Conservation (phyloP, 2,797 vertebrate genomes). For the Oreochromis grahami region DNA sequence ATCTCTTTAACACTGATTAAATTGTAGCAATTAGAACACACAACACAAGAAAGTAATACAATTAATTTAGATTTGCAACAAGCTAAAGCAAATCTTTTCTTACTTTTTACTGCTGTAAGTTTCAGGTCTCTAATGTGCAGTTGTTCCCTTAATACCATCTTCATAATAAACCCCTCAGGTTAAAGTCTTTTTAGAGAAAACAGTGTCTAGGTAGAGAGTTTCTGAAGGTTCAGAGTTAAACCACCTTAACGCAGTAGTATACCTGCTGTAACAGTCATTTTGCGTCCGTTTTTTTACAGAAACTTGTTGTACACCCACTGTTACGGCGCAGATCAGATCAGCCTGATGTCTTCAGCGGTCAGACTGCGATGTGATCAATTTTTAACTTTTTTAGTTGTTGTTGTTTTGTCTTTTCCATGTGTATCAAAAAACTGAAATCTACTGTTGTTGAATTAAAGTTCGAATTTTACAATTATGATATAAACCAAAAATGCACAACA, state of each 20-base stretch:
- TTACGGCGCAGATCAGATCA: not conserved
- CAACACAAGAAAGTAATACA: not conserved
- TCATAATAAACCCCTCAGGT: not conserved
- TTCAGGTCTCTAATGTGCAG: not conserved
- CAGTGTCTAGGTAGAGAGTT: rapidly evolving
- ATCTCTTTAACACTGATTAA: not conserved
- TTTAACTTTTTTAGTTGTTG: rapidly evolving
- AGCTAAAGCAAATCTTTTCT: not conserved
- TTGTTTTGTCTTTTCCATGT: not conserved
- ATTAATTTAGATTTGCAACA: rapidly evolving
- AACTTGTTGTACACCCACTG: not conserved
- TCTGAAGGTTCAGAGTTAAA: rapidly evolving
- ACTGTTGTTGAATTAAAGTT: not conserved
- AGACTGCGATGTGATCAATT: not conserved
- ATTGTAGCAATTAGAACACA: not conserved
- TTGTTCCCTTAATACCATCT: rapidly evolving
- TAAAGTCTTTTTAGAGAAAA: not conserved
- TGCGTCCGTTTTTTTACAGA: not conserved
- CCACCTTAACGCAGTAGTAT: not conserved
- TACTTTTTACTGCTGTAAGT: rapidly evolving
- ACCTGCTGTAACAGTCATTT: not conserved
- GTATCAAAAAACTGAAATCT: not conserved
- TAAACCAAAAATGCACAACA: too few species aligned
- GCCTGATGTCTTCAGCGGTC: not conserved
- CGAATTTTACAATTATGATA: too few species aligned